Conservation (phyloP, 2,113 vertebrate genomes). For the Clarias batrachus region DNA sequence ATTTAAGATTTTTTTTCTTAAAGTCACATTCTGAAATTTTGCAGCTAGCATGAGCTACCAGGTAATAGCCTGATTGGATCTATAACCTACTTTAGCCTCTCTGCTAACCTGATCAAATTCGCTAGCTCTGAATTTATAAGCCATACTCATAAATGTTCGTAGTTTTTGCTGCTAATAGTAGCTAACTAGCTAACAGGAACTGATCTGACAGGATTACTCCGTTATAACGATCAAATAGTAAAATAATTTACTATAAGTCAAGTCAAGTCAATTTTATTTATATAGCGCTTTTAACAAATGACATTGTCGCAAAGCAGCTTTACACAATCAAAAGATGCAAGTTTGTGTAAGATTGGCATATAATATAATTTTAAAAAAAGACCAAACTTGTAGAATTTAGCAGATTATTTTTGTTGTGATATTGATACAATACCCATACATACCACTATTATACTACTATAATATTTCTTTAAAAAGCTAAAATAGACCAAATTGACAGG, state of each 20-base stretch:
- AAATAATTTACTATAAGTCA: too few species aligned
- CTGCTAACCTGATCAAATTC: background rate
- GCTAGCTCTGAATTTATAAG: too few species aligned
- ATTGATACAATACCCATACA: background rate
- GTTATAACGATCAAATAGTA: too few species aligned
- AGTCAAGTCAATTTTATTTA: too few species aligned
- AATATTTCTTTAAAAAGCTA: background rate
- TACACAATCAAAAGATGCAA: too few species aligned
- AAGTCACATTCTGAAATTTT: background rate
- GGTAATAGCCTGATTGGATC: background rate
- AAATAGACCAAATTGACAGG: too few species aligned
- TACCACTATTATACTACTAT: background rate
- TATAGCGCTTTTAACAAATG: too few species aligned
- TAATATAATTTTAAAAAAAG: too few species aligned
- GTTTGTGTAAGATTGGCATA: too few species aligned
- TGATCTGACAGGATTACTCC: background rate
- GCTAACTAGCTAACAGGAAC: background rate
- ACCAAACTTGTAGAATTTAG: too few species aligned
- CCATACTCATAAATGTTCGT: background rate
- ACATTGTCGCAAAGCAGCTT: too few species aligned
- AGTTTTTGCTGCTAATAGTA: background rate
- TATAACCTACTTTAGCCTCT: background rate
- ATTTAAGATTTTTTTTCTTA: background rate
- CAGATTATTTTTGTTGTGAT: background rate
- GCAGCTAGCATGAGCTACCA: background rate